Evolutionary conservation across 2,797 vertebrate species (phyloP), one percentile per base, ranked within the genome.

Genomic region (Sebastes minor): DNA sequence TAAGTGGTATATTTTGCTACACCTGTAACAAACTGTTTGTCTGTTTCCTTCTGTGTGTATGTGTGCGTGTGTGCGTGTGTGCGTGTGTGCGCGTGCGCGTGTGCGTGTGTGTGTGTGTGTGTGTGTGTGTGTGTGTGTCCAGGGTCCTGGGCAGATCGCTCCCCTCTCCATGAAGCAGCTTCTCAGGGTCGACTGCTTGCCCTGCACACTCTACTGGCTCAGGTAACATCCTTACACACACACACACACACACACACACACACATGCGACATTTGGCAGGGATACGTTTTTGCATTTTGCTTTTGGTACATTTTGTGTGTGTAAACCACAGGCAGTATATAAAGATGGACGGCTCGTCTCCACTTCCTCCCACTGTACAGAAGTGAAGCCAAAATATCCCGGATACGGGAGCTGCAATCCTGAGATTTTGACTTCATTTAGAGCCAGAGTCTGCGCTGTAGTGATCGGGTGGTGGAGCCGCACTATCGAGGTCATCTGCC

Each of bases 101-200:
- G 55, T 72, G 27, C 53, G 13, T 60, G 14, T 62, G 60, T 4
- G 60, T 33, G 53, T 55, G 52, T 55, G 0, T 11, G 52, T 55
- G n/a, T 23, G 52, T 22, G n/a, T 55, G 8, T 59, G 14, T 38
- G n/a, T 76, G 55, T 72, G 27, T 67, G 27, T 16, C n/a, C 88
- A 99, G 98, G 98, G 53, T 98, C 98, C 25, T 99, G 98, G 98
- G 98, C 98, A 76, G 98, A 99, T 91, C 95, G 97, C 59, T 99
- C 98, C 69, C 98, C 98, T 22, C 95, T 99, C 23, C 98, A 99
- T 87, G 98, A 99, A 91, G 98, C 97, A 70, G 98, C 98, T 22
- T 97, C 97, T 86, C 98, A 99, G 92, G 98, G 98, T 83, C 97
- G 98, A 60, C 97, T 99, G 66, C 96, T 99, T 66, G 96, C 96